A percentile compares a stretch with the other conserved stretches of the same genome.
phyloP scores from a whole-genome alignment of 2,888 invertebrate genomes.

The Ormia ochracea region DNA sequence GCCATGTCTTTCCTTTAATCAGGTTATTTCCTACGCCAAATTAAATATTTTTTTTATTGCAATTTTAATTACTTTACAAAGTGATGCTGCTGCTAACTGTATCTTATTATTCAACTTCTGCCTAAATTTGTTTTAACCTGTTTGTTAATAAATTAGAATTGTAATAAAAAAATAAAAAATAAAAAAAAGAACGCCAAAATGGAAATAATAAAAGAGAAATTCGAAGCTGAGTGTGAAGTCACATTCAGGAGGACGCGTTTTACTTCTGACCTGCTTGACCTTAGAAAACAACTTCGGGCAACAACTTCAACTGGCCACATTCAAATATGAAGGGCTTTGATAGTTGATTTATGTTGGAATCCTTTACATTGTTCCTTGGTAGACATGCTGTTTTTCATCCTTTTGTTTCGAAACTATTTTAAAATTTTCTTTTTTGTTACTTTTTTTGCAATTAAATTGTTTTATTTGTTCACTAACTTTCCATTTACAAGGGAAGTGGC shows the following conservation, averaged over 20 bases:
- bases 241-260: slow-evolving; percentile 45
- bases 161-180: neutral
- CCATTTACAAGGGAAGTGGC: neutral
- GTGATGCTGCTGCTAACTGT: slow-evolving; percentile 3
- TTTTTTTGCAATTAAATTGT: slow-evolving; percentile 38
- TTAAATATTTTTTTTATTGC: no score
- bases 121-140: neutral
- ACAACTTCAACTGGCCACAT: slow-evolving; percentile 9
- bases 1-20: no score
- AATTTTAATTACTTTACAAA: slow-evolving; percentile 55
- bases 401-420: neutral
- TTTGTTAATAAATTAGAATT: slow-evolving; percentile 19
- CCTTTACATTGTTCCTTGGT: slow-evolving; percentile 37
- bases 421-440: neutral
- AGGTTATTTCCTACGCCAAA: no score
- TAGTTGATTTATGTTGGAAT: neutral
- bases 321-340: neutral
- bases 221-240: slow-evolving; percentile 45
- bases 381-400: slow-evolving; percentile 49
- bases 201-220: neutral
- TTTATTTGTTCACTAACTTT: slow-evolving; percentile 32
- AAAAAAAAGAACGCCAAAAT: neutral
- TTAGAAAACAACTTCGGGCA: slow-evolving; percentile 31
- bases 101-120: slow-evolving; percentile 9
- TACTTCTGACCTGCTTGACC: slow-evolving; percentile 51